Percentiles rank a stretch among this genome's conserved stretches.
Evolutionary conservation across 1,140 invertebrate genomes (phyloP).

Genomic region (Physella acuta): DNA sequence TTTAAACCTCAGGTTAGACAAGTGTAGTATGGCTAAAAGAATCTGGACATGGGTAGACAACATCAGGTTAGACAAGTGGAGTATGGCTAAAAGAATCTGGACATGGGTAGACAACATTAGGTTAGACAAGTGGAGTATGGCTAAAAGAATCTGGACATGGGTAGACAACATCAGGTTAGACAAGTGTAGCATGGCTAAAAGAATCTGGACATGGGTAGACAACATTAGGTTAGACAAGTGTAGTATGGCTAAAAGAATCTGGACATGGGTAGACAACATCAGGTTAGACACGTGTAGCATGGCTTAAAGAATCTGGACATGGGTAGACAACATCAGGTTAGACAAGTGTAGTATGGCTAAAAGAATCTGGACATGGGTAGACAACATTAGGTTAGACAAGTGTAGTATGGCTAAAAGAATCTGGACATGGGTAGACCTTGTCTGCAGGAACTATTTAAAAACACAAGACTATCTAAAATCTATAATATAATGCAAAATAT

Average conservation of each 20-base stretch:
- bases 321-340: slow-evolving; percentile 20
- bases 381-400: slow-evolving; percentile 23
- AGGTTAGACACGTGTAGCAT: slow-evolving; percentile 23
- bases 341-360: slow-evolving; percentile 26
- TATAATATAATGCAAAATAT: too few relatives aligned
- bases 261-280: slow-evolving; percentile 10
- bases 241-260: slow-evolving; percentile 25
- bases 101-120: slow-evolving; percentile 17
- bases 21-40: slow-evolving; percentile 24
- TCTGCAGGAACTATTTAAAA: too few relatives aligned
- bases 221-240: slow-evolving; percentile 24
- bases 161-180: slow-evolving; percentile 20
- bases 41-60: slow-evolving; percentile 23
- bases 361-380: slow-evolving; percentile 14
- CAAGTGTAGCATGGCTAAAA: slow-evolving; percentile 27
- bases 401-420: slow-evolving; percentile 24
- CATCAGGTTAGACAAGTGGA: slow-evolving; percentile 21
- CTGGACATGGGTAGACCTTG: too few relatives aligned
- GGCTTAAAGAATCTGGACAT: slow-evolving; percentile 18
- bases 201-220: slow-evolving; percentile 11
- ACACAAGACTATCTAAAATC: too few relatives aligned
- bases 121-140: slow-evolving; percentile 23
- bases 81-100: slow-evolving; percentile 24
- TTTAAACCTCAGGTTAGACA: slow-evolving; percentile 22
- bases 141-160: slow-evolving; percentile 19